Evolutionary conservation across 1,140 invertebrate species (phyloP), one percentile per base, ranked within the genome.

Genomic region (Nixonia krombeini): DNA sequence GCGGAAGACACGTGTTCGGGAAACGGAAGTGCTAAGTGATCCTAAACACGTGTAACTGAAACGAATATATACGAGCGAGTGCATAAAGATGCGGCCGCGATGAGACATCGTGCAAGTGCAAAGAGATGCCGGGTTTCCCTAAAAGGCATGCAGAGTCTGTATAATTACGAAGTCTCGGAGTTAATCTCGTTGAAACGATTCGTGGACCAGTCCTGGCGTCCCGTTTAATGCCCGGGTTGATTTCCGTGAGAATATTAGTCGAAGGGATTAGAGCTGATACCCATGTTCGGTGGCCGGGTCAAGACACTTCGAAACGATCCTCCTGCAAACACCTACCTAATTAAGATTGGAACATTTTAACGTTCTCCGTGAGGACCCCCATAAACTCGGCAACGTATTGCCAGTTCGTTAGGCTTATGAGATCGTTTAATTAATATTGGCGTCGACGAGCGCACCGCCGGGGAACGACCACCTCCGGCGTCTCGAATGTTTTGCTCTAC

Each of bases 331-430:
- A 85, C 82, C 81, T 84, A 83, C 75, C 82, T 84, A 85, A 85
- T 85, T 84, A 83, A 85, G 82, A 85, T 83, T 83, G 81, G 80
- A 82, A 84, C 81, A 82, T 85, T 83, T 84, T 83, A 83, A 82
- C 78, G 77, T 82, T 74, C 59, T 68, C 59, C 67, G 70, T 58
- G 73, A 72, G 66, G 75, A 79, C 59, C 71, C 72, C 73, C 78
- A 83, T 84, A 84, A 85, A 83, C 70, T 79, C 56, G 50, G 66
- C 70, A 78, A 83, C 75, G 72, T 82, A 85, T 71, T 74, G 74
- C 72, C 75, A 76, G 75, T 80, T 81, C 75, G 72, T 76, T 80
- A 76, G 70, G 75, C 76, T 85, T 84, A 84, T 79, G 80, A 68
- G 80, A 82, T 83, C 77, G 79, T 85, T 85, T 82, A 83, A 83